phyloP scores from a whole-genome alignment of 2,113 vertebrate genomes.

The Shinisaurus crocodilurus region DNA sequence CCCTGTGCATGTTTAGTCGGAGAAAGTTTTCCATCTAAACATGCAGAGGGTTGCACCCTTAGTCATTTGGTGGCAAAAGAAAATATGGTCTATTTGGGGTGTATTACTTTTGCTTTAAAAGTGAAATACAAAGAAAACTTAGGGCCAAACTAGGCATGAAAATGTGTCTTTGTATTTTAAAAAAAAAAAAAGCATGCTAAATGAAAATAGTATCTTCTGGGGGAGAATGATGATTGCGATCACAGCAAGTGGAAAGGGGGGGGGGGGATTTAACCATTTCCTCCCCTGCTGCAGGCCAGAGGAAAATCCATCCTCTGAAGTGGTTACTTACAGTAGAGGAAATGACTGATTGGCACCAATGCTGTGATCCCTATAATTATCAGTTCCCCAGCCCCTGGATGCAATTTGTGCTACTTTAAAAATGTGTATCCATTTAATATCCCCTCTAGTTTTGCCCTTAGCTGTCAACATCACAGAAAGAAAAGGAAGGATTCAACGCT shows the following conservation, averaged over 20 bases:
- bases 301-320: neutral
- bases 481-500: neutral
- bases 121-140: neutral
- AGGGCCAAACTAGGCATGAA: neutral
- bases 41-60: no score
- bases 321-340: neutral
- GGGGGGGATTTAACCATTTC: neutral
- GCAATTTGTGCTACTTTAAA: neutral
- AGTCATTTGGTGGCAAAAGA: neutral
- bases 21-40: no score
- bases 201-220: neutral
- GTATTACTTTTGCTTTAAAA: neutral
- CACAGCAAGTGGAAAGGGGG: neutral
- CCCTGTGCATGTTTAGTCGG: no score
- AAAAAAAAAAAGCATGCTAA: neutral
- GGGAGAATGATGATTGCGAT: neutral
- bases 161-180: neutral
- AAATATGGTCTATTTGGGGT: neutral
- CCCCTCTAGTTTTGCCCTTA: neutral
- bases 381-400: neutral
- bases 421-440: neutral
- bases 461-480: neutral
- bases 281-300: neutral
- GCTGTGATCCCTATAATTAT: neutral
- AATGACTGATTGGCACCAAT: neutral